Evolutionary conservation across 2,797 vertebrate genomes (phyloP), one percentile per base, ranked within the genome.

Genomic region (Pterois miles): DNA sequence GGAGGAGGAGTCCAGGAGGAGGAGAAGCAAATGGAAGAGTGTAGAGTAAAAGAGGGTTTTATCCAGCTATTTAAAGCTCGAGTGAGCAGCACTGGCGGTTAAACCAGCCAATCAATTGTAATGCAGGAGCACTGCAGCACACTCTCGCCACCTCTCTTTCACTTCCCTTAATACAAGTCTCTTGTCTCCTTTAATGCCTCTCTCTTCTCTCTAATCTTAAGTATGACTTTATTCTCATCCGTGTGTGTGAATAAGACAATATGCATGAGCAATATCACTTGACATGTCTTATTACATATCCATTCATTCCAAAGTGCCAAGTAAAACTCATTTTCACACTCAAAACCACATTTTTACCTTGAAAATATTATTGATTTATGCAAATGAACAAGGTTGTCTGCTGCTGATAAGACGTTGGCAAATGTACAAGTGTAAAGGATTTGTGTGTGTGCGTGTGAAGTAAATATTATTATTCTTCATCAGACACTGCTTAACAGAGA

Each of bases 61-160:
- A 92, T 87, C 85, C 89, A 87, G 89, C 89, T 86, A 91, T 92
- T 91, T 90, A 91, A 90, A 87, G 89, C 87, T 78, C 79, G 85
- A 88, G 76, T 88, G 89, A 91, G 86, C 89, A 90, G 89, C 90
- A 82, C 29, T 82, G 84, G 81, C 80, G 50, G 86, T 90, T 92
- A 90, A 91, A 92, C 76, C 80, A 88, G 87, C 81, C 88, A 90
- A 91, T 93, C 89, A 89, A 92, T 91, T 89, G 88, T 86, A 88
- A 91, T 93, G 90, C 88, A 84, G 85, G 71, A 88, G 82, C 84
- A 84, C 86, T 91, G 91, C 91, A 89, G 89, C 86, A 91, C 83
- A 74, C 77, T 77, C 77, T 78, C 50, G 65, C 74, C 79, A 85
- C 82, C 71, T 79, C 69, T 85, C 77, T 82, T 86, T 89, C 72